Evolutionary conservation across 2,888 invertebrate species (phyloP), one percentile per base, ranked within the genome.

Genomic region (Adineta ricciae): DNA sequence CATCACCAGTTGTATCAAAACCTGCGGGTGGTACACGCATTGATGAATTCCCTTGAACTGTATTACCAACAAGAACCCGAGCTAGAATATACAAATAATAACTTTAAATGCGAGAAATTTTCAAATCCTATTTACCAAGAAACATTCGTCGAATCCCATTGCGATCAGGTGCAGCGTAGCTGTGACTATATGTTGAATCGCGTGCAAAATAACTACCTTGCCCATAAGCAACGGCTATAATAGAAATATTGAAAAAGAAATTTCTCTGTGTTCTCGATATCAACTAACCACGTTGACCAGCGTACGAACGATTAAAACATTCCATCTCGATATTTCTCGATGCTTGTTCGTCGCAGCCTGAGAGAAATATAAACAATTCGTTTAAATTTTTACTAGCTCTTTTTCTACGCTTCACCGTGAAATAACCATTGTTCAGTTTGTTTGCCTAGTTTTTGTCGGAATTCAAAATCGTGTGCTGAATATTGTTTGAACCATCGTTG

Each of bases 191-290:
- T 21, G 84, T 54, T 1, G 89, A 87, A 84, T 87, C 84, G 1
- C 87, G 87, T 52, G 88, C 88, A 87, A 89, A 89, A 86, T 89
- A 89, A 3, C 89, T 89, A 38, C 89, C 89, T 72, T 88, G 86
- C 27, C 89, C 89, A 86, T 86, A 88, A 8, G 86, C 87, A 24
- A 88, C 88, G 0, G 88, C 89, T 87, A 88, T 87, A 88, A 52
- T 24, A 19, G 3, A 21, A 52, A 50, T 11, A 56, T 19, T 2
- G 21, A n/a, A 56, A 24, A 7, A n/a, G n/a, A n/a, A n/a, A n/a
- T 56, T n/a, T 16, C 14, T 49, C 9, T 49, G 8, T 11, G 49
- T 14, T 49, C 14, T 50, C 9, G 19, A 7, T n/a, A 24, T 8
- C 8, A 24, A n/a, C 78, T 41, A 2, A 78, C 78, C 78, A 78